Evolutionary conservation across 2,113 vertebrate genomes (phyloP).

Genomic region (Pao palembangensis): DNA sequence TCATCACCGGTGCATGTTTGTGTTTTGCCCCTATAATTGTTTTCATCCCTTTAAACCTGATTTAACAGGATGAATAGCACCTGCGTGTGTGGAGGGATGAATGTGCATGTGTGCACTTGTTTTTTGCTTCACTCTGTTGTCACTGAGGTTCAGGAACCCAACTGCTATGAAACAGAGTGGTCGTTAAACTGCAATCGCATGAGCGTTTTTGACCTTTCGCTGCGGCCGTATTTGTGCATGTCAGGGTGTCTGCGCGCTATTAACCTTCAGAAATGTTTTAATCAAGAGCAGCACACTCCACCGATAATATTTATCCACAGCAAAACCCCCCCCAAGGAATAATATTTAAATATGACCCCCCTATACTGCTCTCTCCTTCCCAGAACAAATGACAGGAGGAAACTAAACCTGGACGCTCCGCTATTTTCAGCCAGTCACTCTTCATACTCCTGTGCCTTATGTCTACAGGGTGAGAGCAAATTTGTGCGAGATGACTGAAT

Average conservation of each 20-base stretch:
- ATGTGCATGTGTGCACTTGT: neutral
- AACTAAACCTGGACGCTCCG: slow-evolving; percentile 50
- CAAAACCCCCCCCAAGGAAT: slow-evolving; percentile 21
- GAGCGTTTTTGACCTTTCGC: slow-evolving; percentile 7
- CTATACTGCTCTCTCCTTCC: slow-evolving; percentile 32
- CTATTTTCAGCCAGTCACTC: slow-evolving; percentile 55
- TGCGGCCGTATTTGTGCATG: neutral
- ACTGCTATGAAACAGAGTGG: slow-evolving; percentile 12
- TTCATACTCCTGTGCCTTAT: slow-evolving; percentile 37
- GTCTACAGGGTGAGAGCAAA: slow-evolving; percentile 14
- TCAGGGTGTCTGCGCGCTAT: slow-evolving; percentile 13
- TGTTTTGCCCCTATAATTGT: slow-evolving; percentile 53
- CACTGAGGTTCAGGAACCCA: slow-evolving; percentile 45
- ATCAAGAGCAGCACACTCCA: slow-evolving; percentile 29
- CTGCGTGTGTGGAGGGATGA: neutral
- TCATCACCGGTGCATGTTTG: slow-evolving; percentile 55
- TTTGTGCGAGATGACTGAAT: slow-evolving; percentile 16
- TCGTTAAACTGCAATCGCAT: slow-evolving; percentile 2
- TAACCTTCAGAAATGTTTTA: slow-evolving; percentile 31
- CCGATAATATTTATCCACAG: slow-evolving; percentile 38
- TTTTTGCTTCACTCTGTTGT: slow-evolving; percentile 10
- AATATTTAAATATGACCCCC: slow-evolving; percentile 52
- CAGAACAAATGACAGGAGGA: slow-evolving; percentile 65
- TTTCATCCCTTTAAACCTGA: slow-evolving; percentile 36
- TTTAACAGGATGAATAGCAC: slow-evolving; percentile 24